These are phyloP conservation scores for Leucopsar rothschildi DNA, from an alignment of 2,113 vertebrate genomes.

Conservation along the genomic window DNA sequence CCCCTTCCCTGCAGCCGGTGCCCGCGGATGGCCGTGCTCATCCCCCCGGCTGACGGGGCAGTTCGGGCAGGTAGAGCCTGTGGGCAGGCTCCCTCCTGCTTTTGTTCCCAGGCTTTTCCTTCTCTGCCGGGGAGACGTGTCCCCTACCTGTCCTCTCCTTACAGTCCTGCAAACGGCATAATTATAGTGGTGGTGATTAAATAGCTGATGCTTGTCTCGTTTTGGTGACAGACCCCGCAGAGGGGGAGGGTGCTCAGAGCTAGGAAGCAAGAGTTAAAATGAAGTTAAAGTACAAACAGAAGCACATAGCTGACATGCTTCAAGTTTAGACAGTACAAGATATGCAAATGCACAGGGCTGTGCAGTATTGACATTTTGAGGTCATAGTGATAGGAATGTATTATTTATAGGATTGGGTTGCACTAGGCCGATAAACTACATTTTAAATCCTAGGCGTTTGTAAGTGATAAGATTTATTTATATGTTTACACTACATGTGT, in stretches of 20 bases:
- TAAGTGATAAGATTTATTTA: not conserved
- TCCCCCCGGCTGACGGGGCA: not conserved
- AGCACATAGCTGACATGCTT: slow-evolving; percentile 67
- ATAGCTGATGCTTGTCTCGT: not conserved
- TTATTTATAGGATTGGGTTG: slow-evolving; percentile 69
- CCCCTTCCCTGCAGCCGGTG: not conserved
- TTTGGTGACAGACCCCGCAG: not conserved
- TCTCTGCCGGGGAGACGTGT: not conserved
- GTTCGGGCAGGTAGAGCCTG: not conserved
- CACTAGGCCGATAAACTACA: slow-evolving; percentile 53
- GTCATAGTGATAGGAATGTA: slow-evolving; percentile 72
- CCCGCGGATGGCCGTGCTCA: not conserved
- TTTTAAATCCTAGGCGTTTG: slow-evolving; percentile 21
- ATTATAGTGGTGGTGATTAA: not conserved
- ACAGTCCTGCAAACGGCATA: not conserved
- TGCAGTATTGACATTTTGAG: slow-evolving; percentile 70
- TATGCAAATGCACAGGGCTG: slow-evolving; percentile 56
- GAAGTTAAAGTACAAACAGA: slow-evolving; percentile 66
- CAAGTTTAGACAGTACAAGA: slow-evolving; percentile 67
- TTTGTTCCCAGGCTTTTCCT: not conserved
- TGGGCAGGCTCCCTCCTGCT: not conserved
- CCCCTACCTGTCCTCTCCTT: not conserved
- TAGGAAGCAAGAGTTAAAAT: slow-evolving; percentile 39
- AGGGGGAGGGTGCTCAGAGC: not conserved
- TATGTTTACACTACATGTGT: not conserved